Evolutionary conservation across 2,797 vertebrate species (phyloP).

Genomic region (Moxostoma hubbsi): DNA sequence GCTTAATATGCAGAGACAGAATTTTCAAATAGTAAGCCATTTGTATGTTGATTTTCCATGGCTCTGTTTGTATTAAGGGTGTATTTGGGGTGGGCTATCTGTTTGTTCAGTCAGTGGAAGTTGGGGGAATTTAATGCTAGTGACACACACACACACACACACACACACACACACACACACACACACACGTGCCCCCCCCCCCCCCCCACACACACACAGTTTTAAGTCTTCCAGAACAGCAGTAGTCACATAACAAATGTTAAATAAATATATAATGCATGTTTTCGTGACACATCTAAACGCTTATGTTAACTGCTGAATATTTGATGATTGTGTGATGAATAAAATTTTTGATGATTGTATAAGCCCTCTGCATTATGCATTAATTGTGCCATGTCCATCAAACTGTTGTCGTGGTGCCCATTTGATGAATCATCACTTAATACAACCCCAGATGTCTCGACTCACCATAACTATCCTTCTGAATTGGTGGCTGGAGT

Average conservation of each 20-base stretch:
- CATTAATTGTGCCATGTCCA: constrained; percentile 48
- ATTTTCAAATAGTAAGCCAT: too few species aligned
- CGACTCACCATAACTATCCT: constrained; percentile 59
- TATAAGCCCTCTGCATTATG: constrained; percentile 40
- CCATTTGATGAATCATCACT: constrained; percentile 65
- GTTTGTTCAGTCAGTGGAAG: neutral
- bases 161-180: too few species aligned
- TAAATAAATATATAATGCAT: constrained; percentile 15
- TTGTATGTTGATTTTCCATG: too few species aligned
- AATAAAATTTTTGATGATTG: constrained; percentile 19
- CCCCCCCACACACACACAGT: too few species aligned
- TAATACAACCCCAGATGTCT: constrained; percentile 69
- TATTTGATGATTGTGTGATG: constrained; percentile 42
- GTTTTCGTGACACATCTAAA: constrained; percentile 13
- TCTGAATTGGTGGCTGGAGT: constrained; percentile 59
- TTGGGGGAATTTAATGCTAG: too few species aligned
- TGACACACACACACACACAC: too few species aligned
- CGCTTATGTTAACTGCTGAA: constrained; percentile 37
- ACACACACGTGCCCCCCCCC: too few species aligned
- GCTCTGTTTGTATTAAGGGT: too few species aligned
- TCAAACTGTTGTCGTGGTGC: constrained; percentile 69
- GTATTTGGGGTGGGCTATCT: neutral
- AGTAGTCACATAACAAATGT: constrained; percentile 2
- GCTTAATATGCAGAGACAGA: too few species aligned
- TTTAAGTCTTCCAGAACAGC: neutral